These are phyloP conservation scores for Ephestia elutella DNA, from an alignment of 1,140 invertebrate species.

Conservation along the genomic window DNA sequence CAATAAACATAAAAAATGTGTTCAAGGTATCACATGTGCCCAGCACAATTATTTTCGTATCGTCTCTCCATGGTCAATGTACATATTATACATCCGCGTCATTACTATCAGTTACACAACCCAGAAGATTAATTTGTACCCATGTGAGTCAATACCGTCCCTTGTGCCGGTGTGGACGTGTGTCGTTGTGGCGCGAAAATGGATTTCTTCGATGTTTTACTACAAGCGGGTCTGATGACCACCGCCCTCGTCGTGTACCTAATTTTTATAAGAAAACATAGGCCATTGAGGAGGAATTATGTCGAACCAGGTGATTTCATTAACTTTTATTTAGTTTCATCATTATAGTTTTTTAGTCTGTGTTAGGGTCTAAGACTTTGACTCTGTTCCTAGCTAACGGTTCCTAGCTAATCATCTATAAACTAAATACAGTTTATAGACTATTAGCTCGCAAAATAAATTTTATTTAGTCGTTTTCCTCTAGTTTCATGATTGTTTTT, in stretches of 20 bases:
- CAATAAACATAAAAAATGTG: too few relatives aligned
- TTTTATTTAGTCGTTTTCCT: too few relatives aligned
- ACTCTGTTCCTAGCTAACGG: too few relatives aligned
- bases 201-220: slow-evolving; percentile 42
- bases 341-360: neutral
- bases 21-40: too few relatives aligned
- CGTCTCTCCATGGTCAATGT: neutral
- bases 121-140: neutral
- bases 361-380: neutral
- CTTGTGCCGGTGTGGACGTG: neutral
- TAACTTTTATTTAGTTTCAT: neutral
- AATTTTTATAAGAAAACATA: slow-evolving; percentile 35
- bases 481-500: too few relatives aligned
- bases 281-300: slow-evolving; percentile 25
- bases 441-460: too few relatives aligned
- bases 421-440: too few relatives aligned
- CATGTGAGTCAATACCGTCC: neutral
- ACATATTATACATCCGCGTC: neutral
- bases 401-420: too few relatives aligned
- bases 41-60: neutral
- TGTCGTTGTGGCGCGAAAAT: slow-evolving; percentile 16
- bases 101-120: neutral
- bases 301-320: slow-evolving; percentile 32
- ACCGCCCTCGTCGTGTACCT: slow-evolving; percentile 39
- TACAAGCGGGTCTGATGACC: slow-evolving; percentile 38